Evolutionary conservation across 2,888 invertebrate genomes (phyloP).

Genomic region (Tillus elongatus): DNA sequence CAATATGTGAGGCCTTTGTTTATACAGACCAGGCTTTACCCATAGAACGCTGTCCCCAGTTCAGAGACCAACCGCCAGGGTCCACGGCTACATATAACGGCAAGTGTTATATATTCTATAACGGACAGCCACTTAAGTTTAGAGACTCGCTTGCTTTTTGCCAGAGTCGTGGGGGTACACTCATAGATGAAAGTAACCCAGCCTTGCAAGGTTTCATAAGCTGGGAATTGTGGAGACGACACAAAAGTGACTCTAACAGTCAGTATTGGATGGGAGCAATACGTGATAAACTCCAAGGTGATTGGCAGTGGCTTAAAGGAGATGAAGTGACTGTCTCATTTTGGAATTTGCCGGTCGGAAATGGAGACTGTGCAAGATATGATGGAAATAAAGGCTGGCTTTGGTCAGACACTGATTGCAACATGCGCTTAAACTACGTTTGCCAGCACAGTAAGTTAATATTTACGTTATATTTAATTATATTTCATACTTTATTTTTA

Average conservation of each 20-base stretch:
- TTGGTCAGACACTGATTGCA: constrained; percentile 88
- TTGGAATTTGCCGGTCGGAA: constrained; percentile 80
- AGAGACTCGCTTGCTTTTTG: constrained; percentile 74
- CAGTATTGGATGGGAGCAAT: constrained; percentile 94
- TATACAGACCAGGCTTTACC: constrained; percentile 88
- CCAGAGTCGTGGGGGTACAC: constrained; percentile 53
- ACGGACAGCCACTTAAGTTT: constrained; percentile 72
- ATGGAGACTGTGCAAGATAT: constrained; percentile 79
- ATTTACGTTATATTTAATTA: constrained; percentile 4
- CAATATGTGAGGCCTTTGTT: constrained; percentile 88
- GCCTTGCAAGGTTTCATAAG: constrained; percentile 89
- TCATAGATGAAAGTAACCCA: constrained; percentile 80
- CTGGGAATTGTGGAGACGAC: constrained; percentile 88
- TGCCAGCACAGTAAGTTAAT: constrained; percentile 81
- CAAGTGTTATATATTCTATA: constrained; percentile 91
- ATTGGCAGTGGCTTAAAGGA: constrained; percentile 87
- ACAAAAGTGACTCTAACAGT: constrained; percentile 81
- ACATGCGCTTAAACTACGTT: constrained; percentile 75
- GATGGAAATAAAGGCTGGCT: constrained; percentile 92
- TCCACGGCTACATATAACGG: constrained; percentile 90
- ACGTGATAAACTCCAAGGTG: constrained; percentile 68
- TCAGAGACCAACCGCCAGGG: constrained; percentile 86
- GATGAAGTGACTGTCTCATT: constrained; percentile 83
- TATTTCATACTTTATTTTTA: constrained; percentile 33
- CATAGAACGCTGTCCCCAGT: constrained; percentile 86